Evolutionary conservation across 2,888 invertebrate species (phyloP).

Genomic region (Oegoconia quadripuncta): DNA sequence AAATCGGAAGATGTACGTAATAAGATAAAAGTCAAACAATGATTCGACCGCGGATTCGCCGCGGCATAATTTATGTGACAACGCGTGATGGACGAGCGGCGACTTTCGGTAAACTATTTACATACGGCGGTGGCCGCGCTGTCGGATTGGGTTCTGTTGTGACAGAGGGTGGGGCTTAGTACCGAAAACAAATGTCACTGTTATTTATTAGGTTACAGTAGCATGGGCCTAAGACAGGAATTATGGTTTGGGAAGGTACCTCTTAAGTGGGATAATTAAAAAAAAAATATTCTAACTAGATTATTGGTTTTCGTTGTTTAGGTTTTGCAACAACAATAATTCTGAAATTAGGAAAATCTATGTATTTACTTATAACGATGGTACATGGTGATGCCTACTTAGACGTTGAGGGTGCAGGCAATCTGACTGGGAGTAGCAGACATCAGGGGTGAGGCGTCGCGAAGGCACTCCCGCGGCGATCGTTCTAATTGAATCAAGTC

Average conservation of each 20-base stretch:
- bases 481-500: conserved; percentile 66
- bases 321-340: too few species aligned
- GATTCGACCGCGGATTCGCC: conserved; percentile 79
- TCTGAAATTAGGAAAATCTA: too few species aligned
- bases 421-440: conserved; percentile 20
- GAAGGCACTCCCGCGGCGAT: conserved; percentile 42
- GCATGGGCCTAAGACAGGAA: conserved; percentile 70
- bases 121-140: conserved; percentile 73
- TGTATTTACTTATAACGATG: too few species aligned
- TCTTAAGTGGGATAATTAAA: too few species aligned
- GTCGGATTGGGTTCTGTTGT: conserved; percentile 76
- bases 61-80: conserved; percentile 80
- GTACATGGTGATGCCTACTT: neutral
- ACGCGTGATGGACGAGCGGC: conserved; percentile 79
- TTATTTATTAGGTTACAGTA: conserved; percentile 76
- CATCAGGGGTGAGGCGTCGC: conserved; percentile 17
- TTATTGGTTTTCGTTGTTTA: too few species aligned
- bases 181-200: conserved; percentile 78
- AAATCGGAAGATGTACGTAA: conserved; percentile 79
- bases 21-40: conserved; percentile 80
- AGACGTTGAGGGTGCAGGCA: neutral
- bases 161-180: conserved; percentile 78
- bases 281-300: too few species aligned
- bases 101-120: conserved; percentile 80
- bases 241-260: conserved; percentile 32